Evolutionary conservation across 2,888 invertebrate species (phyloP).

Genomic region (Catocala sponsa): DNA sequence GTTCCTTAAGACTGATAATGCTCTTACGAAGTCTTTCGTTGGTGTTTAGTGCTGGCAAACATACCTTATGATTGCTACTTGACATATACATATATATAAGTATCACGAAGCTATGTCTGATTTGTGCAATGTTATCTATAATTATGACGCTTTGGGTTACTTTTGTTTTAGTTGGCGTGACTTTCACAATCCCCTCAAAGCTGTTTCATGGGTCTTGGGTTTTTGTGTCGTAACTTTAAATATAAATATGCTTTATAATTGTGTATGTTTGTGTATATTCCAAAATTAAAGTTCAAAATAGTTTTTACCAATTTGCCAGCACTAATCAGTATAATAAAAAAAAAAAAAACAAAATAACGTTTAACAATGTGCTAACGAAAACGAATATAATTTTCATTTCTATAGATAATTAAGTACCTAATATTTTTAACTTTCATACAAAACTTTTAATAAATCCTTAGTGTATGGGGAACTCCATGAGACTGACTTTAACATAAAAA

Average conservation of each 20-base stretch:
- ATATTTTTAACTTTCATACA: conserved; percentile 47
- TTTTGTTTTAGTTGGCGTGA: no score
- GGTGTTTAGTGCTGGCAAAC: conserved; percentile 47
- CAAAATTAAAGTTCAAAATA: neutral
- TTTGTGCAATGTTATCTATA: no score
- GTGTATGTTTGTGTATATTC: no score
- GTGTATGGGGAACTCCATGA: conserved; percentile 20
- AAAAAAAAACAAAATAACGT: conserved; percentile 27
- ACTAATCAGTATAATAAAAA: conserved; percentile 27
- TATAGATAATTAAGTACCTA: conserved; percentile 50
- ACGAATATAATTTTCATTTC: conserved; percentile 57
- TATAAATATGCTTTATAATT: no score
- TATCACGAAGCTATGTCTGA: no score
- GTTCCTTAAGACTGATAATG: conserved; percentile 34
- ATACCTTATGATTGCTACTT: conserved; percentile 10
- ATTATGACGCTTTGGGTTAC: no score
- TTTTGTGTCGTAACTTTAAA: no score
- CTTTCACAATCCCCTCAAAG: no score
- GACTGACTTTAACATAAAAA: no score
- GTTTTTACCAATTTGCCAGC: conserved; percentile 22
- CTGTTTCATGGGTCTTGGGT: no score
- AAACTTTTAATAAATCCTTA: conserved; percentile 9
- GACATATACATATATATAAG: no score
- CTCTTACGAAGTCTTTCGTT: conserved; percentile 25
- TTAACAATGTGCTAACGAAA: conserved; percentile 63